Base-by-base conservation (phyloP, 2,113 vertebrate genomes). In the Hypanus sabinus region DNA sequence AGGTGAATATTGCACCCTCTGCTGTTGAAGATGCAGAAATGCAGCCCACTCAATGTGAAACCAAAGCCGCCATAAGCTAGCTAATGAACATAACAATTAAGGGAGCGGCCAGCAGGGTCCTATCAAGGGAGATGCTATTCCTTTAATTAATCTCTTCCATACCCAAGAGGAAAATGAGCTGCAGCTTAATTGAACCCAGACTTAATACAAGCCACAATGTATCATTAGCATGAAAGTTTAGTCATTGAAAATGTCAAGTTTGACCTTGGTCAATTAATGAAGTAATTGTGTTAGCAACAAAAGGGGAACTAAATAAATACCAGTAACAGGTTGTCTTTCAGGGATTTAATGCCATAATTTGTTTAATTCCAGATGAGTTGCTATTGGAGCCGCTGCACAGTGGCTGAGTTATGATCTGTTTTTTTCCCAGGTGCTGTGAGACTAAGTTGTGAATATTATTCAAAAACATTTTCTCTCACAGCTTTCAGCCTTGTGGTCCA, bases 111-210 rank as follows among this genome's bases (percentile, higher is more conserved):
- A 90, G 85, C 60, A 18, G 85, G 30, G 30, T 16, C 65, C 60
- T 65, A 65, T 30, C 60, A 18, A 90, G 60, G 85, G 85, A 65
- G 85, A 90, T 33, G 30, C 57, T 90, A 90, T 90, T 65, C 85
- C 60, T 30, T n/a, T 33, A 30, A 90, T 65, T 90, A 90, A 62
- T 90, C 14, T 12, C 57, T 62, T 65, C 85, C 30, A 8, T 90
- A 65, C 60, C 85, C 30, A 20, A 20, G 85, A 90, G 85, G 85
- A 30, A 30, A 65, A 33, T n/a, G 60, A 57, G 81, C 10, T 83
- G 8, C 7, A 7, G n/a, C n/a, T 14, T 65, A 12, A 33, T 33
- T 90, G 85, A 65, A 33, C 16, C 30, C 5, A 60, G 55, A 3
- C 7, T 27, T 60, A 60, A 14, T 4, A 10, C 83, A 90, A 30